Base-by-base conservation (phyloP, 1,140 invertebrate genomes). In the Nymphalis io region DNA sequence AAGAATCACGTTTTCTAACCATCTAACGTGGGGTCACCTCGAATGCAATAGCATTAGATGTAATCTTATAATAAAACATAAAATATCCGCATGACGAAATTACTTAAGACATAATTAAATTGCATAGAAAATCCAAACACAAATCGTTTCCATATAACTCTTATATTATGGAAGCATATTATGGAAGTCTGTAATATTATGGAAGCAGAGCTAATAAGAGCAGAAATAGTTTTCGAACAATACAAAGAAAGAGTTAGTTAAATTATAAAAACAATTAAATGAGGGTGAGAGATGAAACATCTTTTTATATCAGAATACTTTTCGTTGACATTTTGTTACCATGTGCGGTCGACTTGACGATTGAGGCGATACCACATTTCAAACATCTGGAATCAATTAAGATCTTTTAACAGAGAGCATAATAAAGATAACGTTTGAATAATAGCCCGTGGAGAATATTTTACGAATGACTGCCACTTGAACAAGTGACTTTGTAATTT, bases 331-430 rank as follows among this genome's bases (percentile, higher is more conserved):
- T 71, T 48, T 64, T 38, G 61, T 62, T 74, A 61, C 76, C 79
- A 81, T 82, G 75, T 79, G 78, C 70, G 55, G 67, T 74, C 70
- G 79, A 78, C 77, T 73, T 76, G 84, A 81, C 82, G 79, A 83
- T 84, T 82, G 74, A 63, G 72, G 68, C 73, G 75, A 81, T 68
- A 78, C 70, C 76, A 80, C 80, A 76, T 81, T 85, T 80, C 59
- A 79, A 82, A 88, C 88, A 90, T 90, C 83, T 90, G 88, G 85
- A 80, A 82, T 81, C 87, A 90, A 89, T 90, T 89, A 89, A 87
- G 81, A 82, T 88, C 79, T 86, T 88, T 88, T 84, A n/a, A 81
- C 79, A 72, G 74, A 82, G 82, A 83, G 76, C 71, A 82, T 87
- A 83, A 87, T 88, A 87, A 87, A 88, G 86, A 90, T 90, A 85